Conservation (phyloP, 2,888 invertebrate genomes). For the Odontothrips loti region DNA sequence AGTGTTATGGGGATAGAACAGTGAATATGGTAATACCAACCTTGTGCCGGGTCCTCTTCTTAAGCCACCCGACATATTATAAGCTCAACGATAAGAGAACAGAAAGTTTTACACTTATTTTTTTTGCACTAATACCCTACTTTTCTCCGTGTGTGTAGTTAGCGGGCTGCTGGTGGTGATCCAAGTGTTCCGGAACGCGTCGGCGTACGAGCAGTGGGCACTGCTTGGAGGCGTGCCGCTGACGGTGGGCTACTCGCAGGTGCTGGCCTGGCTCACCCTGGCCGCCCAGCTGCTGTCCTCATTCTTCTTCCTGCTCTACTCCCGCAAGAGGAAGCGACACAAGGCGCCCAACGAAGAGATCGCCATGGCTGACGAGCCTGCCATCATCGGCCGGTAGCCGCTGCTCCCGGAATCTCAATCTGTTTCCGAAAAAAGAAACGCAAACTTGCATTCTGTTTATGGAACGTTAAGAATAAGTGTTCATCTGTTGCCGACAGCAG, state of each 20-base stretch:
- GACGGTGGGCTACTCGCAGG: conserved; percentile 53
- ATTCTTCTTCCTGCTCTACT: conserved; percentile 71
- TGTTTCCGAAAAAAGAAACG: no score
- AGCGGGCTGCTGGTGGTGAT: conserved; percentile 75
- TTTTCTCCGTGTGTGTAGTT: conserved; percentile 51
- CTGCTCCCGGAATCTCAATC: no score
- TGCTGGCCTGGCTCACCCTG: conserved; percentile 72
- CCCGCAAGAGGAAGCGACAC: conserved; percentile 78
- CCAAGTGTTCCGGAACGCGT: conserved; percentile 70
- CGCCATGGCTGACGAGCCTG: conserved; percentile 80
- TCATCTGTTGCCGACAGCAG: no score
- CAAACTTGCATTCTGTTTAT: no score
- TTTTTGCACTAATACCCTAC: conserved; percentile 16
- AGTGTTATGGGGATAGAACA: no score
- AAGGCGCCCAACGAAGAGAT: conserved; percentile 77
- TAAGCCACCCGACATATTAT: no score
- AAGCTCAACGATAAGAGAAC: no score
- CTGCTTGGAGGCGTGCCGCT: conserved; percentile 63
- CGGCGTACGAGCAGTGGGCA: conserved; percentile 64
- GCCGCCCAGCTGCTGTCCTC: conserved; percentile 64
- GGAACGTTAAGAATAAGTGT: no score
- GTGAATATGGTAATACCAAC: no score
- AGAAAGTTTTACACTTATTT: conserved; percentile 30
- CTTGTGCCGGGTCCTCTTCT: no score
- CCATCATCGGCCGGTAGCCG: conserved; percentile 58